Percentiles rank a stretch among this genome's conserved stretches.
Evolutionary conservation across 2,797 vertebrate species (phyloP).

Genomic region (Lepus oiostolus): DNA sequence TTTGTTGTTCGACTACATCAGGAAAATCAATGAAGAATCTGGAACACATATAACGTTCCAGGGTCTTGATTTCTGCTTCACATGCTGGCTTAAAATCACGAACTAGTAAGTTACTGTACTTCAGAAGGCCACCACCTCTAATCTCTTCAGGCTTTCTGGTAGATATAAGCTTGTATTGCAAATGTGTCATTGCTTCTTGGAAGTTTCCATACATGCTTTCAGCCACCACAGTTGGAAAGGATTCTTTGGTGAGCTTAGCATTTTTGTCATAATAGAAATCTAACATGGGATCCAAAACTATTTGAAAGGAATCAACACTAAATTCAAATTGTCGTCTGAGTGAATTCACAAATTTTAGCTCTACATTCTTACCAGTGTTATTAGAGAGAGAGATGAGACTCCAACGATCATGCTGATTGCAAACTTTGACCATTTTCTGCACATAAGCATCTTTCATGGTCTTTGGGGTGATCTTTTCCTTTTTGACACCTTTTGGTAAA

Average conservation of each 20-base stretch:
- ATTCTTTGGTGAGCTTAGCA: constrained; percentile 81
- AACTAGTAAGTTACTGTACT: constrained; percentile 98
- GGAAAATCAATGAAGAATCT: constrained; percentile 99
- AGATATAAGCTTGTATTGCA: constrained; percentile 94
- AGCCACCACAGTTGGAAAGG: constrained; percentile 90
- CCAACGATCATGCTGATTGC: constrained; percentile 95
- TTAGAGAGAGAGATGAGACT: constrained; percentile 99
- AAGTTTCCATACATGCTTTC: constrained; percentile 99
- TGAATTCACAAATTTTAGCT: constrained; percentile 96
- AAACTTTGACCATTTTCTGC: constrained; percentile 99
- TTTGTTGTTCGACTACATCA: constrained; percentile 95
- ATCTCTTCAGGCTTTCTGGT: constrained; percentile 98
- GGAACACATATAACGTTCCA: constrained; percentile 99
- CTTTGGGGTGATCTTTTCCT: constrained; percentile 95
- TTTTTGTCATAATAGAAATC: constrained; percentile 92
- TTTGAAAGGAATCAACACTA: constrained; percentile 99
- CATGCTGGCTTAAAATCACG: constrained; percentile 95
- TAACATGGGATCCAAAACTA: constrained; percentile 95
- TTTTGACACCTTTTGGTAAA: constrained; percentile 96
- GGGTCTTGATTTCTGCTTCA: constrained; percentile 95
- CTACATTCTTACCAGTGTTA: constrained; percentile 98
- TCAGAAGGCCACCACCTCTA: constrained; percentile 96
- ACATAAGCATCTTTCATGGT: constrained; percentile 98
- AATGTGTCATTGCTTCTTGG: constrained; percentile 95
- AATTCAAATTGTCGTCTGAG: constrained; percentile 98